Evolutionary conservation across 2,888 invertebrate species (phyloP).

Genomic region (Troides aeacus): DNA sequence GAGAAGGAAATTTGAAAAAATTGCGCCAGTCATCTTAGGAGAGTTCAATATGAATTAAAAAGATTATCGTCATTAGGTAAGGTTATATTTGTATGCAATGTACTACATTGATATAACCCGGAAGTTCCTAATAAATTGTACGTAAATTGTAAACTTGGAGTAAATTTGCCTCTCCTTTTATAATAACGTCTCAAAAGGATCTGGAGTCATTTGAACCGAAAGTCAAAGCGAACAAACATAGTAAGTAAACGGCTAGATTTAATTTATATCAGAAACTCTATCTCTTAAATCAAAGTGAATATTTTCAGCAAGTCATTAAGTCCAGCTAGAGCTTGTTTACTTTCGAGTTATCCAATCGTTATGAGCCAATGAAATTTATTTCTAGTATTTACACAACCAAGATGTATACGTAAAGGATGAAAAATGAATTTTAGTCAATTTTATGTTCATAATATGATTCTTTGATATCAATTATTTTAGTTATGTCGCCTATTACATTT

Average conservation of each 20-base stretch:
- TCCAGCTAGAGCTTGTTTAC: conserved; percentile 11
- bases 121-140: neutral
- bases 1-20: neutral
- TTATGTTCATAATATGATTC: too few relatives aligned
- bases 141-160: neutral
- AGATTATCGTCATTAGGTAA: neutral
- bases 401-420: neutral
- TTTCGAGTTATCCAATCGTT: conserved; percentile 3
- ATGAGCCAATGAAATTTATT: neutral
- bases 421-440: too few relatives aligned
- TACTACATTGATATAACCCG: neutral
- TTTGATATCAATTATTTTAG: too few relatives aligned
- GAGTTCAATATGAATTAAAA: neutral
- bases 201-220: conserved; percentile 6
- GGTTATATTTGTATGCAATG: neutral
- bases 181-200: conserved; percentile 11
- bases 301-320: conserved; percentile 1
- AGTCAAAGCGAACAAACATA: conserved; percentile 8
- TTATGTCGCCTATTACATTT: too few relatives aligned
- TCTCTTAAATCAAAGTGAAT: conserved; percentile 9
- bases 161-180: neutral
- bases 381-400: neutral
- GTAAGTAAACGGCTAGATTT: conserved; percentile 11
- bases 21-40: too few relatives aligned
- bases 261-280: conserved; percentile 16